Percentiles rank a stretch among this genome's conserved stretches.
Conservation (phyloP, 2,888 invertebrate genomes). For the Apomyelois bistriatella region DNA sequence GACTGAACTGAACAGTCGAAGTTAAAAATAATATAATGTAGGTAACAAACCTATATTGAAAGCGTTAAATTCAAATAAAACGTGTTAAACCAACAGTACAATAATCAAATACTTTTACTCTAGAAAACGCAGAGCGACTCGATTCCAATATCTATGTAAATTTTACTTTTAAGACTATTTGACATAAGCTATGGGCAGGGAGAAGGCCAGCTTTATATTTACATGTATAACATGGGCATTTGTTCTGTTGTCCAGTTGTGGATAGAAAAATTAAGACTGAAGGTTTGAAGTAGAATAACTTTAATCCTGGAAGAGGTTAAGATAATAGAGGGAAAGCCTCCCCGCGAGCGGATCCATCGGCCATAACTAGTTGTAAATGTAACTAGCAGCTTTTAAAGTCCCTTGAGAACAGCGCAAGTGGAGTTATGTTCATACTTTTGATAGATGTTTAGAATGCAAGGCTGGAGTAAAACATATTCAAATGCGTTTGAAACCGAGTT, state of each 20-base stretch:
- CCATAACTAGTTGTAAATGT: too few species aligned
- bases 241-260: too few species aligned
- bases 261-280: too few species aligned
- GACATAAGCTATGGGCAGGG: conserved; percentile 4
- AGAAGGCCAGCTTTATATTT: not conserved
- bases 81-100: not conserved
- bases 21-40: not conserved
- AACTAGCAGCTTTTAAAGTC: not conserved
- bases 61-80: not conserved
- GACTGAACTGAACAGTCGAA: too few species aligned
- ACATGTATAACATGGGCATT: not conserved
- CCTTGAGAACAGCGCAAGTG: not conserved
- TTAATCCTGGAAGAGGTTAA: too few species aligned
- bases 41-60: not conserved
- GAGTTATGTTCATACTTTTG: conserved; percentile 1
- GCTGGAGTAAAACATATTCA: conserved; percentile 24
- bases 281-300: too few species aligned
- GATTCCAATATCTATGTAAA: conserved; percentile 8
- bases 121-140: not conserved
- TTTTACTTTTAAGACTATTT: conserved; percentile 7
- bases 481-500: conserved; percentile 31
- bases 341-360: too few species aligned
- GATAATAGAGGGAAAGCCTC: too few species aligned
- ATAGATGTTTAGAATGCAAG: conserved; percentile 5
- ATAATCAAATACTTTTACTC: conserved; percentile 4